Evolutionary conservation across 2,113 vertebrate species (phyloP).

Genomic region (Semnornis frantzii): DNA sequence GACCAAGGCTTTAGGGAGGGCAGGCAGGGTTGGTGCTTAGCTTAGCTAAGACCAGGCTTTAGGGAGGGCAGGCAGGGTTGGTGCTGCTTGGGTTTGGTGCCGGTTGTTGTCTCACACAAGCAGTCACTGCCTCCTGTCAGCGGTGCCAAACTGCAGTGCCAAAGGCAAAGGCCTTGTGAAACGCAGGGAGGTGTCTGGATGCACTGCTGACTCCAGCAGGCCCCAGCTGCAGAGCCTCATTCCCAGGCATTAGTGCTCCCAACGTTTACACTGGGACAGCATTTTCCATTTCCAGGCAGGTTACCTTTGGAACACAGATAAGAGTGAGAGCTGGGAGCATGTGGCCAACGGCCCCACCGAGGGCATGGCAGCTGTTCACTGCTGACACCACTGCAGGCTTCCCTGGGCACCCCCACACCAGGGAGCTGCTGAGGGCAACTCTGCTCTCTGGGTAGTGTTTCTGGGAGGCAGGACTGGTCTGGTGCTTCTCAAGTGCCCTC

Average conservation of each 20-base stretch:
- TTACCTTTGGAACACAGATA: constrained; percentile 36
- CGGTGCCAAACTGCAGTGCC: not conserved
- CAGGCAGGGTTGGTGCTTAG: not conserved
- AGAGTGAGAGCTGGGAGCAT: not conserved
- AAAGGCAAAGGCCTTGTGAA: constrained; percentile 31
- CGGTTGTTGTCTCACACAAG: not conserved
- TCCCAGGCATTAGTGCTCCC: not conserved
- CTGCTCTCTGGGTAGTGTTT: not conserved
- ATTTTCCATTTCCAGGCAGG: not conserved
- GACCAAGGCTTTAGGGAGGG: no score
- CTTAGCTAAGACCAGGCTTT: not conserved
- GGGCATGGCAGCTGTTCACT: not conserved
- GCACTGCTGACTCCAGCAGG: not conserved
- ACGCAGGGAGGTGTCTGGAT: not conserved
- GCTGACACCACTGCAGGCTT: not conserved
- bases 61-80: not conserved
- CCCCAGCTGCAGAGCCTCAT: not conserved
- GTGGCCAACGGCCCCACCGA: not conserved
- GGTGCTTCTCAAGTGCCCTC: not conserved
- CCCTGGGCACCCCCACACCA: accelerated
- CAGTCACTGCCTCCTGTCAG: not conserved
- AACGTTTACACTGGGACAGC: not conserved
- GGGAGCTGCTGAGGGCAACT: not conserved
- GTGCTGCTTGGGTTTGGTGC: not conserved
- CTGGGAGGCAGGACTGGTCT: not conserved